Base-by-base conservation (phyloP, 2,888 invertebrate species). In the Tortricodes alternella region DNA sequence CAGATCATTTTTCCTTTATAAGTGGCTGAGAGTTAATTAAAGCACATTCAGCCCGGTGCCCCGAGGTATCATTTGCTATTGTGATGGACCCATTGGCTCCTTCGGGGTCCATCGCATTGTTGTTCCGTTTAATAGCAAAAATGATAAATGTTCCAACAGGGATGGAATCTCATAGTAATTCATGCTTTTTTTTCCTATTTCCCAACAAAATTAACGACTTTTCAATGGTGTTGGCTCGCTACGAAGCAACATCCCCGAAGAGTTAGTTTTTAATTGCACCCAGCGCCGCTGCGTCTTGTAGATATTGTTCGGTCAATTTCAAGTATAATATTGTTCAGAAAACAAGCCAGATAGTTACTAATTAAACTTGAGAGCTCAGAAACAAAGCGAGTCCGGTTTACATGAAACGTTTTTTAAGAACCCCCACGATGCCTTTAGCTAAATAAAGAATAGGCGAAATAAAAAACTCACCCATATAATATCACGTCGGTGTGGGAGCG, bases 11-110 rank as follows among this genome's bases (percentile, higher is more conserved):
- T 80, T 77, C 65, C 70, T 74, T 74, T 80, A 80, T 81, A 84
- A 84, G 83, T 80, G 83, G 83, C 80, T 73, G 74, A 65, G 79
- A 80, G 87, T 87, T 90, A 89, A 89, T 89, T 89, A 89, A 86
- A 81, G 83, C 64, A 77, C 81, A 88, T 88, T 87, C 81, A 85
- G 74, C 66, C 75, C 68, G 73, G 71, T 73, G 80, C 87, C 88
- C 85, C 73, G 70, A 85, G 85, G 86, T 86, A 89, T 87, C 86
- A 87, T 88, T 89, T 84, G 83, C 85, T 87, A 83, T 90, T 89
- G 89, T 89, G 81, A 85, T 80, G 80, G 78, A 80, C 82, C 82
- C 80, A 78, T 82, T 75, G 80, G 76, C 79, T 89, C 85, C 87
- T 89, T 83, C 79, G 84, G 85, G 88, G 80, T 81, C 78, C 73